phyloP scores from a whole-genome alignment of 2,113 vertebrate genomes.

The Ellobius talpinus region DNA sequence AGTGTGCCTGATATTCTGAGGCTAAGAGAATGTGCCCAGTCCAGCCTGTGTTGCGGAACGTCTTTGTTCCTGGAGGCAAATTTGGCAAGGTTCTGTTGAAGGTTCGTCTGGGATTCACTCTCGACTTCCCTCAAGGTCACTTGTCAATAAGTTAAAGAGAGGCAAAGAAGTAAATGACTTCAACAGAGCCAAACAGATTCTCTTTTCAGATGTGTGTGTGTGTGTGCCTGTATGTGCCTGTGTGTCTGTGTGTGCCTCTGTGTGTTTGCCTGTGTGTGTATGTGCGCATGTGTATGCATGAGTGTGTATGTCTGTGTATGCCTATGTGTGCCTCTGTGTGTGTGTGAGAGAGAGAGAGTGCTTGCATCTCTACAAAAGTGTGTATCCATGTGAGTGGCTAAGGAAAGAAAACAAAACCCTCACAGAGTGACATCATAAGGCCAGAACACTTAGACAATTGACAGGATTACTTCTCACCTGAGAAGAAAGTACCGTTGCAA shows the following conservation, averaged over 20 bases:
- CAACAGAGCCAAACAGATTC: neutral
- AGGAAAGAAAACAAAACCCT: neutral
- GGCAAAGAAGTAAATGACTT: slow-evolving; percentile 38
- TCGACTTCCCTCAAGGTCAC: slow-evolving; percentile 43
- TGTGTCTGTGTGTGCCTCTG: neutral
- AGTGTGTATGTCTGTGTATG: too few relatives aligned
- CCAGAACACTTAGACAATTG: neutral
- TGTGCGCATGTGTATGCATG: too few relatives aligned
- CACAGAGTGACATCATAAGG: neutral
- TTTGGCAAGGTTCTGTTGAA: slow-evolving; percentile 52
- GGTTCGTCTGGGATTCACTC: slow-evolving; percentile 23
- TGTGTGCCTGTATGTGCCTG: neutral
- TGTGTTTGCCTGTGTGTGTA: neutral
- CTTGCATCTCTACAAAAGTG: neutral
- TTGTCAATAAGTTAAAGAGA: slow-evolving; percentile 64
- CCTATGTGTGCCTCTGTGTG: neutral
- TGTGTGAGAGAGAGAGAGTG: neutral
- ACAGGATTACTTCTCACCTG: neutral
- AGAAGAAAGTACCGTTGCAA: slow-evolving; percentile 3
- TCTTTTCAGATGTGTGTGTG: neutral
- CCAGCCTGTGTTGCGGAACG: slow-evolving; percentile 52
- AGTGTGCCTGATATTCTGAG: slow-evolving; percentile 3
- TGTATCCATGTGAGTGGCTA: neutral
- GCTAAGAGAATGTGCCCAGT: slow-evolving; percentile 42
- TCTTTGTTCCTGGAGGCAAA: slow-evolving; percentile 59